Evolutionary conservation across 2,113 vertebrate species (phyloP).

Genomic region (Mola mola): DNA sequence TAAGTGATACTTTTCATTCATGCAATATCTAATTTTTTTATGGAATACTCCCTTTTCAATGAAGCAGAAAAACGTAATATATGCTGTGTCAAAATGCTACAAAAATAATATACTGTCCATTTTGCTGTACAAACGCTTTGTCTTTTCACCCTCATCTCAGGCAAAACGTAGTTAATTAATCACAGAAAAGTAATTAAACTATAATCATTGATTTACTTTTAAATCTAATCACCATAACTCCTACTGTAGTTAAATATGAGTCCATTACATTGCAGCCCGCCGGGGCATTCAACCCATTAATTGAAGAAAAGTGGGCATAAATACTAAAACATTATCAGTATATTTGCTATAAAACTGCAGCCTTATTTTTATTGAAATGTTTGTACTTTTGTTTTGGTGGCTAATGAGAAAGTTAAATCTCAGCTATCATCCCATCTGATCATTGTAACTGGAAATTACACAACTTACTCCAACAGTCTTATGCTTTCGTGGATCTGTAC

Average conservation of each 20-base stretch:
- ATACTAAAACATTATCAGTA: not conserved
- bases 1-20: too few relatives aligned
- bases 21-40: too few relatives aligned
- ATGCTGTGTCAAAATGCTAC: too few relatives aligned
- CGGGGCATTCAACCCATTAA: not conserved
- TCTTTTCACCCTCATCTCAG: not conserved
- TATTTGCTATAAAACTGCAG: not conserved
- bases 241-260: not conserved
- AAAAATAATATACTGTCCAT: too few relatives aligned
- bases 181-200: not conserved
- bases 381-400: not conserved
- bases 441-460: too few relatives aligned
- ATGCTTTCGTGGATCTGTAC: too few relatives aligned
- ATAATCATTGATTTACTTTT: not conserved
- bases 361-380: not conserved
- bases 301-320: not conserved
- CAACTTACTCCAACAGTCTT: too few relatives aligned
- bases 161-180: not conserved
- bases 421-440: too few relatives aligned
- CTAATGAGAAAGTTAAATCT: not conserved
- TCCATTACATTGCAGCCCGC: not conserved
- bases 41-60: too few relatives aligned
- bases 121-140: not conserved
- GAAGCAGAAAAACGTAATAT: too few relatives aligned
- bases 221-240: not conserved